Base-by-base conservation (phyloP, 2,113 vertebrate species). In the Neolamprologus fasciatus region DNA sequence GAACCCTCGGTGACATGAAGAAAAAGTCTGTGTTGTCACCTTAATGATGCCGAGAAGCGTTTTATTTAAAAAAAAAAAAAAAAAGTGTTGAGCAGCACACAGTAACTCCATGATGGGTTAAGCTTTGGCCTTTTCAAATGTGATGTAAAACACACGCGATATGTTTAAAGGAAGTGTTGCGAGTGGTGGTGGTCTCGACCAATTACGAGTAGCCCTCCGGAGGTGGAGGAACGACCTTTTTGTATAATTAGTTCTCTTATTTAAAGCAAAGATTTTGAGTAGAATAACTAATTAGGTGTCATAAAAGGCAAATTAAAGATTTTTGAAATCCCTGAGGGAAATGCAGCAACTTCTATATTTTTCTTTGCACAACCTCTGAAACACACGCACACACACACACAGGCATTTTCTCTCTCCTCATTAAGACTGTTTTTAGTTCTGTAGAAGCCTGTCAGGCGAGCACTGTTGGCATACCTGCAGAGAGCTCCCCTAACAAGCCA, bases 221-320 rank as follows among this genome's bases (percentile, higher is more conserved):
- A 96, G 97, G 97, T 96, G 95, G 96, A 95, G 95, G 94, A 96
- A 93, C 96, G 96, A 98, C 97, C 97, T 97, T 98, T 97, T 97
- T 97, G 96, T 97, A 96, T 97, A 97, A 98, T 98, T 97, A 98
- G 97, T 97, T 97, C 94, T 97, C 96, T 98, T 97, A 97, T 97
- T 98, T 97, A 97, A 98, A 98, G 97, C 97, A 97, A 97, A 97
- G 97, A 97, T 97, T 97, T 97, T 96, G 96, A 97, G 96, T 96
- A 96, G 97, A 97, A 97, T 97, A 97, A 97, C 97, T 97, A 98
- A 98, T 98, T 98, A 97, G 97, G 96, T 97, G 97, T 97, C 97
- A 97, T 97, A 97, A 97, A 97, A 97, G 97, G 97, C 96, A 97
- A 98, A 97, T 97, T 97, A 97, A 97, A 97, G 97, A 96, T 97